These are phyloP conservation scores for Mythimna ferrago DNA, from an alignment of 2,888 invertebrate genomes.

Conservation along the genomic window DNA sequence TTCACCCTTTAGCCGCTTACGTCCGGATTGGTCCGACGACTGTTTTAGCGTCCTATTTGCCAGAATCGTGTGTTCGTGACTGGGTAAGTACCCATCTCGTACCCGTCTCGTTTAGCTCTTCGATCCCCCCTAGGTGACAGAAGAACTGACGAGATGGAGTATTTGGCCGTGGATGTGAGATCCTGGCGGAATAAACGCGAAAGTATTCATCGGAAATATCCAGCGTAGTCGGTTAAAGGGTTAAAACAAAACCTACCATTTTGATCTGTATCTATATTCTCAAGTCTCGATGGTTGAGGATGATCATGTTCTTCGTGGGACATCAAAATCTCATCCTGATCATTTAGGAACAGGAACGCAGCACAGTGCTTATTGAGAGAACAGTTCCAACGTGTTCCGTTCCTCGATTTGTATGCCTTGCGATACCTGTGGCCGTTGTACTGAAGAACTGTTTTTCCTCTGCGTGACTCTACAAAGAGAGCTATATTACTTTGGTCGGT, in stretches of 20 bases:
- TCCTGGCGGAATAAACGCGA: too few relatives aligned
- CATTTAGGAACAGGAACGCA: conserved; percentile 78
- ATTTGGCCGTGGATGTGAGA: too few relatives aligned
- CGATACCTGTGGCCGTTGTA: conserved; percentile 80
- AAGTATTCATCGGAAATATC: too few relatives aligned
- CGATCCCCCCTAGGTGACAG: too few relatives aligned
- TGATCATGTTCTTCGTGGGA: conserved; percentile 76
- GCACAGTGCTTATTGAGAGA: conserved; percentile 75
- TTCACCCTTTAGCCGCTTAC: too few relatives aligned
- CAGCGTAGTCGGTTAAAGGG: too few relatives aligned
- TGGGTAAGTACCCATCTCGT: too few relatives aligned
- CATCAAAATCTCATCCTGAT: conserved; percentile 79
- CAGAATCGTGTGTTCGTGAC: too few relatives aligned
- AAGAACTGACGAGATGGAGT: too few relatives aligned
- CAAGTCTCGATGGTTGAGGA: conserved; percentile 54
- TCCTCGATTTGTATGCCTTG: conserved; percentile 75
- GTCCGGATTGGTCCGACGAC: too few relatives aligned
- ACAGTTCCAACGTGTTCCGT: conserved; percentile 81
- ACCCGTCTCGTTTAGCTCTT: too few relatives aligned
- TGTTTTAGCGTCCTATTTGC: too few relatives aligned
- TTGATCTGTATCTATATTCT: conserved; percentile 63
- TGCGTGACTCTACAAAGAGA: conserved; percentile 75
- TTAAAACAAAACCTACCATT: conserved; percentile 66
- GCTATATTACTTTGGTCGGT: conserved; percentile 63
- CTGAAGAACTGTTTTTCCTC: conserved; percentile 77